Evolutionary conservation across 2,888 invertebrate genomes (phyloP), one percentile per base, ranked within the genome.

Genomic region (Liopterus haemorrhoidalis): DNA sequence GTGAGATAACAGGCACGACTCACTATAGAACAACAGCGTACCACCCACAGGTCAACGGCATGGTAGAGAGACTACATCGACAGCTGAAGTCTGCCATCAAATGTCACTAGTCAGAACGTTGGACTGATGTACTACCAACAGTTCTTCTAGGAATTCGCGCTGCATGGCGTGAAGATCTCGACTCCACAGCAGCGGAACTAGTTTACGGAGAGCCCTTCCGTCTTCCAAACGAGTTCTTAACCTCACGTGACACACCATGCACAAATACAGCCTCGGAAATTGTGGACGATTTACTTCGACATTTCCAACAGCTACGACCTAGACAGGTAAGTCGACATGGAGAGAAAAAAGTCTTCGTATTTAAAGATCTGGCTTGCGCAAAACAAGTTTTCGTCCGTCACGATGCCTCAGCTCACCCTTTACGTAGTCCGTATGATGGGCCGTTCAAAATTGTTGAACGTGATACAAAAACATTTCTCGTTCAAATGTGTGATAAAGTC

Each of bases 1-100:
- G 19, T 5, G 31, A 22, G 4, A 14, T 38, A n/a, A 21, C 38
- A 24, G 41, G 39, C 9, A 31, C 32, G 4, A 30, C 35, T 20
- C 6, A 9, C 4, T n/a, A 33, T 33, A 20, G 14, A 33, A 33
- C 18, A n/a, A 33, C 33, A 3, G 3, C 33, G 20, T 18, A 33
- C 19, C 33, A 33, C 11, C 33, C 33, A 18, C n/a, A 18, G 20
- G 33, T 21, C 5, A 33, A 33, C 33, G 33, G 33, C 4, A n/a
- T 33, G 19, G 33, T 33, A 3, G 33, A 33, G 11, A 16, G n/a
- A 18, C 20, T 33, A 20, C 33, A 33, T 11, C 18, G 33, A 18
- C 16, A 18, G 11, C 33, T 33, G 3, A 33, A 33, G 20, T 5
- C 19, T 4, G 14, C 33, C n/a, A n/a, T n/a, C n/a, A n/a, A n/a